Evolutionary conservation across 2,888 invertebrate species (phyloP).

Genomic region (Diploptera punctata): DNA sequence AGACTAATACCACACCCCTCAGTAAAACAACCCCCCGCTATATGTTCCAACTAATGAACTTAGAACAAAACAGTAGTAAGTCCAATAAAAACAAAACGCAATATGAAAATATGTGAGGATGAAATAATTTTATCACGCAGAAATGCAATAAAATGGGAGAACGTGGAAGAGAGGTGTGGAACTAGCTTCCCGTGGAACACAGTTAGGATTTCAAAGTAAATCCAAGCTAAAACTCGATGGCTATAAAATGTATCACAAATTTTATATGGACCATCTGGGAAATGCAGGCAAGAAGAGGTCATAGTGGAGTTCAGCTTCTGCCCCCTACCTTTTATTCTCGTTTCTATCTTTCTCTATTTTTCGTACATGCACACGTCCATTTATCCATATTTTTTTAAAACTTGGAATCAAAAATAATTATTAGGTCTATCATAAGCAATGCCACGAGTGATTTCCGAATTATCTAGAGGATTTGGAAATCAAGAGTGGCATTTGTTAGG

Average conservation of each 20-base stretch:
- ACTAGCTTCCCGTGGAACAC: background rate
- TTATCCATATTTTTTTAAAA: no score
- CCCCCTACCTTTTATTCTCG: no score
- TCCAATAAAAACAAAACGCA: background rate
- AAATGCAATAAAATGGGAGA: background rate
- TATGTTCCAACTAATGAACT: background rate
- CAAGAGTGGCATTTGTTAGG: no score
- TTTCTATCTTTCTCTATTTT: no score
- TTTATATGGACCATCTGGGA: slow-evolving; percentile 19
- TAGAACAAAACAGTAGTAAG: slow-evolving; percentile 8
- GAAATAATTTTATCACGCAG: background rate
- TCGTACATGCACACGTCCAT: no score
- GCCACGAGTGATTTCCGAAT: no score
- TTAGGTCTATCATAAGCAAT: no score
- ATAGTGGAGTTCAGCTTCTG: slow-evolving; percentile 1
- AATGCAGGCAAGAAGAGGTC: background rate
- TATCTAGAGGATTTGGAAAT: no score
- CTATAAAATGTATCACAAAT: slow-evolving; percentile 23
- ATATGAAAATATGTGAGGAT: background rate
- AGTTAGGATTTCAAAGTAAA: background rate
- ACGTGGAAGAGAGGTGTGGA: no score
- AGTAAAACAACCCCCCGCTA: background rate
- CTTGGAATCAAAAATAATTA: no score
- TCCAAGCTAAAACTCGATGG: slow-evolving; percentile 1
- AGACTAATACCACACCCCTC: background rate